Evolutionary conservation across 2,888 invertebrate genomes (phyloP).

Genomic region (Lithophane semibrunnea): DNA sequence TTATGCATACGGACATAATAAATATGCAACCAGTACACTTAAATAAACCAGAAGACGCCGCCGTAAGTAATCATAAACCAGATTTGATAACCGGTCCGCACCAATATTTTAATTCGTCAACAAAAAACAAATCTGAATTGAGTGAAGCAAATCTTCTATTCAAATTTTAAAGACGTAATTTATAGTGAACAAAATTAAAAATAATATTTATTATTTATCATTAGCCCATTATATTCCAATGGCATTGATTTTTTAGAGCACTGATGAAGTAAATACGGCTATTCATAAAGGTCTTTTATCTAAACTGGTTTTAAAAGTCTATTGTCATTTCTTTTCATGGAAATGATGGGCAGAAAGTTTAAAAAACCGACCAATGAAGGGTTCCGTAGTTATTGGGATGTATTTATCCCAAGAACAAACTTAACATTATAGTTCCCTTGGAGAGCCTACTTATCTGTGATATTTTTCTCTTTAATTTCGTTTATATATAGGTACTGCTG

Average conservation of each 20-base stretch:
- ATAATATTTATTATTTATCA: constrained; percentile 1
- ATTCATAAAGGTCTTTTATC: neutral
- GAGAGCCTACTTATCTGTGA: no score
- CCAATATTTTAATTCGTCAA: neutral
- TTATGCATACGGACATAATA: neutral
- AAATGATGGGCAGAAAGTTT: neutral
- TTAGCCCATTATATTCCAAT: neutral
- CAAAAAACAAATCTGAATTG: constrained; percentile 9
- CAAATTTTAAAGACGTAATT: constrained; percentile 9
- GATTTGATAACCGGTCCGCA: constrained; percentile 12
- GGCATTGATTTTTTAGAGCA: neutral
- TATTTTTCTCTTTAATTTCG: no score
- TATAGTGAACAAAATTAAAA: neutral
- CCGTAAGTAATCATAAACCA: constrained; percentile 4
- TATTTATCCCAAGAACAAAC: no score
- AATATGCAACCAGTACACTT: no score
- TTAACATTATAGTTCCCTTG: no score
- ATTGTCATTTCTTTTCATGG: neutral
- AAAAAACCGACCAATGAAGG: neutral
- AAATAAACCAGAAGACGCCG: no score
- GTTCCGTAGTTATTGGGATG: no score
- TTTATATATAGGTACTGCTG: no score
- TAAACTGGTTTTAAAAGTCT: no score
- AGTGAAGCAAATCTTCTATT: neutral
- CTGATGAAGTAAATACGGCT: neutral